Conservation (phyloP, 2,888 invertebrate species). For the Dryocosmus kuriphilus region DNA sequence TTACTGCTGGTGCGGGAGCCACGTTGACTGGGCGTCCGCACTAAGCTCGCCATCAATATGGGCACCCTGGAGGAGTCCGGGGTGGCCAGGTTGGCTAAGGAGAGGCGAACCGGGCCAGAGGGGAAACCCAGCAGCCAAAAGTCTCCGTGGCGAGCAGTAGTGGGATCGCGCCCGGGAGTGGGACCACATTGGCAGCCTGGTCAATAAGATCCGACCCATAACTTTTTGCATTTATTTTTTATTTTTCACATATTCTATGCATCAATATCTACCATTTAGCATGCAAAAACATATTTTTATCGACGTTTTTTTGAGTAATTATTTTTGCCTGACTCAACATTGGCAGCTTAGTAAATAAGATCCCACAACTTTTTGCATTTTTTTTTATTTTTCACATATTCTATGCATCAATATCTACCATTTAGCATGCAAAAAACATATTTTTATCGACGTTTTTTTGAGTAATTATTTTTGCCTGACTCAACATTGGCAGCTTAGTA, state of each 20-base stretch:
- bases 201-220: slow-evolving; percentile 87
- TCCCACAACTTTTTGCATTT: slow-evolving; percentile 82
- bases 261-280: background rate
- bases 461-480: background rate
- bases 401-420: background rate
- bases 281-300: background rate
- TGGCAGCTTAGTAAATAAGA: slow-evolving; percentile 91
- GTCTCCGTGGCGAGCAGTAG: slow-evolving; percentile 99
- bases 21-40: slow-evolving; percentile 96
- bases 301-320: background rate
- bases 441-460: background rate
- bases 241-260: background rate
- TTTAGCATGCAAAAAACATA: background rate
- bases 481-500: slow-evolving; percentile 86
- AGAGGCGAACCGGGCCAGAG: slow-evolving; percentile 99
- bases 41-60: slow-evolving; percentile 99
- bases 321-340: slow-evolving; percentile 58
- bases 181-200: slow-evolving; percentile 88
- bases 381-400: slow-evolving; percentile 52
- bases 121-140: slow-evolving; percentile 99
- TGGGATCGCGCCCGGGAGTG: slow-evolving; percentile 99
- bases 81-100: slow-evolving; percentile 95
- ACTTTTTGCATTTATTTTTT: slow-evolving; percentile 79
- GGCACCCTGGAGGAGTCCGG: slow-evolving; percentile 90
- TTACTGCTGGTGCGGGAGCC: slow-evolving; percentile 82